phyloP scores from a whole-genome alignment of 2,888 invertebrate genomes.

The Platypus cylindrus region DNA sequence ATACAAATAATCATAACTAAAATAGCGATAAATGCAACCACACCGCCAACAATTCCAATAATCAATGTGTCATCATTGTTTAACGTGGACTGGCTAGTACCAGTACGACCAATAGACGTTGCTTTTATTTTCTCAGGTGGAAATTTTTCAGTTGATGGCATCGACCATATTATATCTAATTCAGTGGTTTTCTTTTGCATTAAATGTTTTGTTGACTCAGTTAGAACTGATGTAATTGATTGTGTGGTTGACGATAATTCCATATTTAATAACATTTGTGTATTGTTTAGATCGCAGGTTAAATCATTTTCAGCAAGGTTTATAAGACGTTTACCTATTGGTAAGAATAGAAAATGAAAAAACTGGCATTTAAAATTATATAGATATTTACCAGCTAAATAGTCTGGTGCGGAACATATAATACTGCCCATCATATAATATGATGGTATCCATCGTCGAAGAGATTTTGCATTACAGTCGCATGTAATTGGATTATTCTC shows the following conservation, averaged over 20 bases:
- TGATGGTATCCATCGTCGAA: conserved; percentile 65
- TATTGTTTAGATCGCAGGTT: conserved; percentile 57
- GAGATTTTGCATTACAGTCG: conserved; percentile 69
- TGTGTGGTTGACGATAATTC: conserved; percentile 34
- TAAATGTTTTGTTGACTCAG: conserved; percentile 19
- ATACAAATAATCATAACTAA: conserved; percentile 82
- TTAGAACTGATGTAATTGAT: conserved; percentile 24
- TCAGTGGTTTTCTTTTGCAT: conserved; percentile 51
- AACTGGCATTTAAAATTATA: not conserved
- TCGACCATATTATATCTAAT: conserved; percentile 83
- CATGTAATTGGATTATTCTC: conserved; percentile 72
- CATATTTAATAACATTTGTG: too few relatives aligned
- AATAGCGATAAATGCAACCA: conserved; percentile 81
- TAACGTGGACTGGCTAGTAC: conserved; percentile 45
- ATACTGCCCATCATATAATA: conserved; percentile 47
- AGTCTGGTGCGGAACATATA: conserved; percentile 55
- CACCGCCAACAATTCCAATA: conserved; percentile 88
- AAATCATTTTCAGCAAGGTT: conserved; percentile 72
- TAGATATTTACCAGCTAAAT: conserved; percentile 41
- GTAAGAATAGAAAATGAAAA: not conserved
- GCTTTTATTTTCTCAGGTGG: conserved; percentile 40
- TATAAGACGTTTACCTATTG: conserved; percentile 47
- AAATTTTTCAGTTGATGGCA: conserved; percentile 50
- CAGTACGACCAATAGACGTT: too few relatives aligned
- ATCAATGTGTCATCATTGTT: conserved; percentile 86